Conservation (phyloP, 2,797 vertebrate species). For the Pseudochirops corinnae region DNA sequence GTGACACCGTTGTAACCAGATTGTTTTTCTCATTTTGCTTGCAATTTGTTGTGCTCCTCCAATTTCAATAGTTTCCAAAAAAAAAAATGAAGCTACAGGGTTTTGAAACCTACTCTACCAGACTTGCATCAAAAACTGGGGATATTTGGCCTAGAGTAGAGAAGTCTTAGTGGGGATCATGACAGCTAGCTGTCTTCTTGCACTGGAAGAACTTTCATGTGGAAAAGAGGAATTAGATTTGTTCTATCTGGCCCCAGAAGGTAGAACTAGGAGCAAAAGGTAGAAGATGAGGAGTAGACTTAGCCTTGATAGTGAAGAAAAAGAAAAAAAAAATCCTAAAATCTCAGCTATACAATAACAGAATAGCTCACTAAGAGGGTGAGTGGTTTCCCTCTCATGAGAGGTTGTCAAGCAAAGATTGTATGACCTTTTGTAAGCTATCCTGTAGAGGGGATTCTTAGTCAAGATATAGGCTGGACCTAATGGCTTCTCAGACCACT, state of each 20-base stretch:
- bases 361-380: neutral
- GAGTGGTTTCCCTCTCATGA: neutral
- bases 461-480: neutral
- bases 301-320: neutral
- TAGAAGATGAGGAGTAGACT: neutral
- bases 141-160: neutral
- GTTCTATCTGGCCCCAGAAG: neutral
- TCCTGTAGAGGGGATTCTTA: neutral
- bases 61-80: neutral
- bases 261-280: neutral
- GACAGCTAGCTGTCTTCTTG: neutral
- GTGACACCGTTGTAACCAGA: neutral
- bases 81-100: neutral
- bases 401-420: neutral
- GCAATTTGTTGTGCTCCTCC: neutral
- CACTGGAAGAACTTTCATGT: neutral
- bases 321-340: neutral
- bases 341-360: neutral
- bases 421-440: neutral
- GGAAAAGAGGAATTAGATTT: neutral
- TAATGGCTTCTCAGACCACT: neutral
- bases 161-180: neutral
- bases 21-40: slow-evolving; percentile 14
- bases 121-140: neutral
- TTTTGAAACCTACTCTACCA: neutral